Conservation (phyloP, 2,113 vertebrate genomes). For the Struthio camelus region DNA sequence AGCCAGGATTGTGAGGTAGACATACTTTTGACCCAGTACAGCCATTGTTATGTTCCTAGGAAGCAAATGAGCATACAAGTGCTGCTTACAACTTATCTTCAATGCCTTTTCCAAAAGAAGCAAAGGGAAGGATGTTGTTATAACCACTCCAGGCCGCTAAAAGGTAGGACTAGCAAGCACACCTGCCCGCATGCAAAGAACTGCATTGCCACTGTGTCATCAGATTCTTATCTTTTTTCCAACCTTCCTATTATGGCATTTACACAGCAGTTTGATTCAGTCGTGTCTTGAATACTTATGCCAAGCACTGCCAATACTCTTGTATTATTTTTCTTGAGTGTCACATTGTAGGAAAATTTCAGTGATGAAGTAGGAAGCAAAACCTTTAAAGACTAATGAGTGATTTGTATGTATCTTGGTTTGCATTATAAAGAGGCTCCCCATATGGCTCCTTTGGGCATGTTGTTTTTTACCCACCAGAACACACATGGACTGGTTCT, state of each 20-base stretch:
- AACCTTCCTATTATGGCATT: neutral
- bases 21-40: neutral
- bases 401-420: neutral
- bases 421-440: neutral
- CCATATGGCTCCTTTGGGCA: neutral
- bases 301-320: neutral
- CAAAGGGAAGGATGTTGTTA: neutral
- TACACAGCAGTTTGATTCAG: neutral
- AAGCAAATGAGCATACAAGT: neutral
- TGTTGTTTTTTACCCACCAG: neutral
- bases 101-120: neutral
- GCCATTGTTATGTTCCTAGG: neutral
- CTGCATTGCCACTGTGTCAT: neutral
- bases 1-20: neutral
- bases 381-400: neutral
- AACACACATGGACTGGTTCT: neutral
- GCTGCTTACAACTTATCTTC: neutral
- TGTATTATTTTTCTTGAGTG: neutral
- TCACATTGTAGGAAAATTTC: neutral
- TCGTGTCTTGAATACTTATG: neutral
- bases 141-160: neutral
- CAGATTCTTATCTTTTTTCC: neutral
- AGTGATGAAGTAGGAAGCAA: neutral
- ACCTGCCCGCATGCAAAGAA: neutral
- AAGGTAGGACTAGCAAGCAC: neutral